Percentiles rank a stretch among this genome's conserved stretches.
Evolutionary conservation across 1,140 invertebrate genomes (phyloP).

Genomic region (Drosophila takahashii): DNA sequence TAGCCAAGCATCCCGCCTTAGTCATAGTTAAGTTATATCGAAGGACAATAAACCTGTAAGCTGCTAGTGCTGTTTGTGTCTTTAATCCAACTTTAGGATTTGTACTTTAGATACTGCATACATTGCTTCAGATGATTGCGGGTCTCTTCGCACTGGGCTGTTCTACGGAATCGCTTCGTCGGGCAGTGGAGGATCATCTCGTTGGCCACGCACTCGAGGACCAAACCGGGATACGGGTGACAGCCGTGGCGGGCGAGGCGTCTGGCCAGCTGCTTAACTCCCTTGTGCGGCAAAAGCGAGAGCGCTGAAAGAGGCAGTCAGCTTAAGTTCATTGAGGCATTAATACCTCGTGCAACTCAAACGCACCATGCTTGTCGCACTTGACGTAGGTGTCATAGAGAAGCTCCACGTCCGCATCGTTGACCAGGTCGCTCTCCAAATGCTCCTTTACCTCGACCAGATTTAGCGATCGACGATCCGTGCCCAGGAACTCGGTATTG

Average conservation of each 20-base stretch:
- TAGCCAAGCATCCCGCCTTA: constrained; percentile 4
- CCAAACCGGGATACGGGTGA: constrained; percentile 61
- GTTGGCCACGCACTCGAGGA: constrained; percentile 66
- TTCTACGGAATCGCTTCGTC: constrained; percentile 36
- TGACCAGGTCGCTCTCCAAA: constrained; percentile 43
- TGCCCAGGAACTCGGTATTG: constrained; percentile 47
- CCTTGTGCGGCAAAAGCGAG: constrained; percentile 30
- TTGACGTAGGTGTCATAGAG: constrained; percentile 64
- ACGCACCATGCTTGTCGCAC: constrained; percentile 59
- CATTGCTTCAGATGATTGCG: constrained; percentile 53
- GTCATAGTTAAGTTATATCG: constrained; percentile 36
- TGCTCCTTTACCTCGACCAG: constrained; percentile 37
- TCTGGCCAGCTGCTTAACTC: constrained; percentile 32
- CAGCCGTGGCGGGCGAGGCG: constrained; percentile 40
- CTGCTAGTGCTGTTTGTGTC: constrained; percentile 20
- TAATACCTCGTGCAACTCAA: neutral
- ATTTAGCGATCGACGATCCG: constrained; percentile 54
- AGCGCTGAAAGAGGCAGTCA: constrained; percentile 16
- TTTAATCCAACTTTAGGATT: constrained; percentile 12
- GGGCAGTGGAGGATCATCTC: constrained; percentile 69
- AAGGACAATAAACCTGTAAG: constrained; percentile 67
- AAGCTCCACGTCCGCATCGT: constrained; percentile 38
- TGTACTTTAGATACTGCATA: constrained; percentile 45
- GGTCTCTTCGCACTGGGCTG: constrained; percentile 33
- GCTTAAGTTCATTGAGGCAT: neutral